These are phyloP conservation scores for Epirrhoe tristata DNA, from an alignment of 2,888 invertebrate species.

Conservation along the genomic window DNA sequence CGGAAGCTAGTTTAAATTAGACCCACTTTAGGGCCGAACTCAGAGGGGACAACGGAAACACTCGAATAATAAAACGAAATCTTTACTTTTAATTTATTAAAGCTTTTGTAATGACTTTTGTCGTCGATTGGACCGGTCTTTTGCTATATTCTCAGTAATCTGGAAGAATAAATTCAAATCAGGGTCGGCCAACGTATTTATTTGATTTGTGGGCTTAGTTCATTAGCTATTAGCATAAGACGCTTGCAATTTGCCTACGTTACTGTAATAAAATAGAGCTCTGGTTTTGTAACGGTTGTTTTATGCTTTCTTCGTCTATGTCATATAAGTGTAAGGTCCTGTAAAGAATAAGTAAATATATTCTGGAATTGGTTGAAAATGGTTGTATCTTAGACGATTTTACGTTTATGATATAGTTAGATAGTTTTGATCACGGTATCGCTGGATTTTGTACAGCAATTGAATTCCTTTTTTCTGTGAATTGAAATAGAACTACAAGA, in stretches of 20 bases:
- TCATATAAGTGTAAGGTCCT: neutral
- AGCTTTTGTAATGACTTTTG: constrained; percentile 7
- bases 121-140: constrained; percentile 15
- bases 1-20: too few species aligned
- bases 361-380: too few species aligned
- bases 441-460: too few species aligned
- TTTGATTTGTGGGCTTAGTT: constrained; percentile 43
- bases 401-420: too few species aligned
- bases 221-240: constrained; percentile 37
- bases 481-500: too few species aligned
- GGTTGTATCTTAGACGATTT: too few species aligned
- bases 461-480: too few species aligned
- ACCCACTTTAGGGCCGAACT: too few species aligned
- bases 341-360: too few species aligned
- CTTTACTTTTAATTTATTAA: neutral
- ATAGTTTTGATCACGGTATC: too few species aligned
- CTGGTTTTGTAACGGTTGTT: constrained; percentile 17
- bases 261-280: constrained; percentile 24
- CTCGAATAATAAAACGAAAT: neutral
- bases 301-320: neutral
- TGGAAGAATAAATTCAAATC: constrained; percentile 38
- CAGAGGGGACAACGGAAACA: too few species aligned
- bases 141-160: constrained; percentile 20
- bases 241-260: constrained; percentile 35
- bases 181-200: constrained; percentile 25